These are phyloP conservation scores for Sebastes minor DNA, from an alignment of 2,797 vertebrate species.

Conservation along the genomic window DNA sequence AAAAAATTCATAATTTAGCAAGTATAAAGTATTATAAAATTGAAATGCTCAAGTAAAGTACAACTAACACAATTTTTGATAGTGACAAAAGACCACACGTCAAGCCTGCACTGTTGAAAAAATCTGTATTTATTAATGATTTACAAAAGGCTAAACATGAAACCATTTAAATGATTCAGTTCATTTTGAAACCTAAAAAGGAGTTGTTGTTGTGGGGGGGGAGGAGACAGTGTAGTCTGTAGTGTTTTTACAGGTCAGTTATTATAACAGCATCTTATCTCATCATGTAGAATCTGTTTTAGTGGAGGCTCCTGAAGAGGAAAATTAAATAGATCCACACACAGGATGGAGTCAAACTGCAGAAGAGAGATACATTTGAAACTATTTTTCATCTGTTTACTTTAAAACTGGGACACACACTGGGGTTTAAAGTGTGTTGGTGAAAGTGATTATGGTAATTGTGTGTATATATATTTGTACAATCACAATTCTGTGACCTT, in stretches of 20 bases:
- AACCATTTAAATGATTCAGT: conserved; percentile 71
- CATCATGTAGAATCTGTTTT: conserved; percentile 42
- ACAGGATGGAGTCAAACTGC: conserved; percentile 69
- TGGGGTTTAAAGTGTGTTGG: conserved; percentile 11
- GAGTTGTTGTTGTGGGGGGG: conserved; percentile 5
- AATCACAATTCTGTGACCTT: conserved; percentile 28
- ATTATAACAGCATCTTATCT: conserved; percentile 43
- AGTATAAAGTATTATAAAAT: too few species aligned
- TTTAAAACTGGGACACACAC: background rate
- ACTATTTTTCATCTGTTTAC: background rate
- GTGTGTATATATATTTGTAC: conserved; percentile 31
- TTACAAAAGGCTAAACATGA: conserved; percentile 87
- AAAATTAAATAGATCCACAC: conserved; percentile 71
- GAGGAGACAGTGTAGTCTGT: conserved; percentile 21
- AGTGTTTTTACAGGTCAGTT: conserved; percentile 42
- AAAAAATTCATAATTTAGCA: background rate
- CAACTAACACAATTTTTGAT: background rate
- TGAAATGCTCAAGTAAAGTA: background rate
- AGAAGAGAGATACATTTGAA: conserved; percentile 49
- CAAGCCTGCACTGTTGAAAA: conserved; percentile 76
- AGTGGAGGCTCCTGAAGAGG: conserved; percentile 47
- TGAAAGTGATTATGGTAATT: conserved; percentile 21
- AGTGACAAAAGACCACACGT: conserved; percentile 35
- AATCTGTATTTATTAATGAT: conserved; percentile 89
- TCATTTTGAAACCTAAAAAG: conserved; percentile 69